Evolutionary conservation across 1,140 invertebrate species (phyloP).

Genomic region (Diorhabda sublineata): DNA sequence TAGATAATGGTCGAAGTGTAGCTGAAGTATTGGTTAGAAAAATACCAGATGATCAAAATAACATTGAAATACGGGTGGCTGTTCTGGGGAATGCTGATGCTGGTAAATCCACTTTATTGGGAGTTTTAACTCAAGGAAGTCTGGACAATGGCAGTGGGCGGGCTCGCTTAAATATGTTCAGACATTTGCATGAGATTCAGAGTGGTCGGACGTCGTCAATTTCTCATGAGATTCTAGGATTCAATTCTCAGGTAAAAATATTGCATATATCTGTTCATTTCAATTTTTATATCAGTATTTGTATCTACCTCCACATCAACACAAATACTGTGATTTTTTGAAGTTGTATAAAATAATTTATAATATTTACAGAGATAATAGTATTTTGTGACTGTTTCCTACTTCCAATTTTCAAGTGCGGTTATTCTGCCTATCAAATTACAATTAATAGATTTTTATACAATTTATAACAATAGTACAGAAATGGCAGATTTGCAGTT

Average conservation of each 20-base stretch:
- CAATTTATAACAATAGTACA: too few relatives aligned
- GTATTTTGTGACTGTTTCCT: too few relatives aligned
- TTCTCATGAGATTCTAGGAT: slow-evolving; percentile 94
- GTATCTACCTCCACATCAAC: too few relatives aligned
- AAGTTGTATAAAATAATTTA: too few relatives aligned
- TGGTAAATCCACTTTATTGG: slow-evolving; percentile 89
- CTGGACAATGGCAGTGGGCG: slow-evolving; percentile 93
- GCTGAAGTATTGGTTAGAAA: slow-evolving; percentile 89
- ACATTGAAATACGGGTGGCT: slow-evolving; percentile 83
- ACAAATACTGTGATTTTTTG: too few relatives aligned
- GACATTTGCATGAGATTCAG: slow-evolving; percentile 95
- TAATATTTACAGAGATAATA: too few relatives aligned
- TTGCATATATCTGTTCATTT: neutral
- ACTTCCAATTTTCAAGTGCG: too few relatives aligned
- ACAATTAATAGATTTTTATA: too few relatives aligned
- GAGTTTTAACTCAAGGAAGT: slow-evolving; percentile 92
- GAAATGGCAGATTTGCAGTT: too few relatives aligned
- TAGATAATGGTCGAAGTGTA: slow-evolving; percentile 55
- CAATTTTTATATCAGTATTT: too few relatives aligned
- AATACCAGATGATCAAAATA: slow-evolving; percentile 87
- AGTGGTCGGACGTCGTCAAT: slow-evolving; percentile 94
- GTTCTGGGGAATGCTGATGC: slow-evolving; percentile 83
- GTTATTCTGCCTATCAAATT: too few relatives aligned
- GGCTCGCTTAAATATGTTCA: slow-evolving; percentile 91
- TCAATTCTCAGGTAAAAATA: slow-evolving; percentile 65